Evolutionary conservation across 2,113 vertebrate genomes (phyloP).

Genomic region (Otocyon megalotis): DNA sequence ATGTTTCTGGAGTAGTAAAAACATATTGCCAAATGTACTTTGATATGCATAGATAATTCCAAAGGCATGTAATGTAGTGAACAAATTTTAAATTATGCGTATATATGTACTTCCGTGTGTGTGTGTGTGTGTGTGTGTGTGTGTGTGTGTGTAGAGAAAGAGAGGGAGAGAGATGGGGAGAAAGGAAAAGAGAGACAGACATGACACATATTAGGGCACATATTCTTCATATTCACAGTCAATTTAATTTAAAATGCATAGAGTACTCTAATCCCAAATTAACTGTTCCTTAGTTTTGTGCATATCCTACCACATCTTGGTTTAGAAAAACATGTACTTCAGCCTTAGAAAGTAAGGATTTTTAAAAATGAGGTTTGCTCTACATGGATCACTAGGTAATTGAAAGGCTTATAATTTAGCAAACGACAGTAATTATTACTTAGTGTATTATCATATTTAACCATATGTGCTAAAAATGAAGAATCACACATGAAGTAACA

Average conservation of each 20-base stretch:
- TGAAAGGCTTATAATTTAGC: slow-evolving; percentile 14
- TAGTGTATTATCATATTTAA: slow-evolving; percentile 27
- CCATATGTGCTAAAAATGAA: background rate
- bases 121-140: background rate
- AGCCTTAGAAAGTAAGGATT: background rate
- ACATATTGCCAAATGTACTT: background rate
- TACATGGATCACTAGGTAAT: background rate
- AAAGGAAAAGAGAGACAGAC: background rate
- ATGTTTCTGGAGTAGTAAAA: background rate
- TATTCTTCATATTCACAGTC: background rate
- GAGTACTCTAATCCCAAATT: background rate
- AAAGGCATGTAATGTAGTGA: background rate
- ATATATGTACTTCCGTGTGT: background rate
- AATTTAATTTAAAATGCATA: slow-evolving; percentile 1
- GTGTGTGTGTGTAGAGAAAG: background rate
- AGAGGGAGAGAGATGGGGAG: background rate
- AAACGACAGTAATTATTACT: slow-evolving; percentile 28
- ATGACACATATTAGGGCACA: background rate
- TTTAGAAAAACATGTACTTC: background rate
- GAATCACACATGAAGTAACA: background rate
- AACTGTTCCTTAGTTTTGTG: slow-evolving; percentile 33
- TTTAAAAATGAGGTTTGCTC: background rate
- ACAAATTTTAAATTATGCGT: background rate
- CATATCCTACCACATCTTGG: background rate
- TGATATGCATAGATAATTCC: background rate